Percentiles rank a stretch among this genome's conserved stretches.
phyloP scores from a whole-genome alignment of 2,113 vertebrate genomes.

The Ochotona princeps region DNA sequence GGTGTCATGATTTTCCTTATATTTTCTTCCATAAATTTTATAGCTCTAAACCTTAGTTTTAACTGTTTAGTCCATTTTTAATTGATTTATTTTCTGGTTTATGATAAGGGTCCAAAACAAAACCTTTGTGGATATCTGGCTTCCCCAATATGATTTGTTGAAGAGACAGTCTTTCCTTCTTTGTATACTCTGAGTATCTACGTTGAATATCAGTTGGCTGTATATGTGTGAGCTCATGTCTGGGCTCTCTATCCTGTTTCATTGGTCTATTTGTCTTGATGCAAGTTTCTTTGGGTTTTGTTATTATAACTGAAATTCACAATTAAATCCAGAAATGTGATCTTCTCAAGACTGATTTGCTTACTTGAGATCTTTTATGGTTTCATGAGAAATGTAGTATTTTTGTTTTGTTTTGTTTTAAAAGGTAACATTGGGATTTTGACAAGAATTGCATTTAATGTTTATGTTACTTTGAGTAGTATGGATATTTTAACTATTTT shows the following conservation, averaged over 20 bases:
- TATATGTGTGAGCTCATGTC: background rate
- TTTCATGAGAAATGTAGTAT: background rate
- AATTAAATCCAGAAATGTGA: background rate
- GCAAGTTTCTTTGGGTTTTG: background rate
- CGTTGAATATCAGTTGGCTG: background rate
- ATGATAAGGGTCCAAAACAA: background rate
- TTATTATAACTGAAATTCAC: background rate
- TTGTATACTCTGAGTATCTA: background rate
- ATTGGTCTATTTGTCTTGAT: background rate
- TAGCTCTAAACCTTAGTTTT: background rate
- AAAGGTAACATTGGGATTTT: background rate
- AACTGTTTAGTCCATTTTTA: background rate
- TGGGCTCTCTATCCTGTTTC: background rate
- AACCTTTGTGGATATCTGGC: background rate
- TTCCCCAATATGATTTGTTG: background rate
- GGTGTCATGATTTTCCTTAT: background rate
- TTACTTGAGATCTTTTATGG: background rate
- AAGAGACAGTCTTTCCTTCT: background rate
- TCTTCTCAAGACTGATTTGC: background rate
- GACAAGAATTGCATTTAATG: background rate
- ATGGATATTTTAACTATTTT: background rate
- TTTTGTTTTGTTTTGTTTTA: background rate
- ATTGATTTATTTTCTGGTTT: background rate
- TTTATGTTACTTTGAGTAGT: background rate
- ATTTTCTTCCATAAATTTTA: background rate